Evolutionary conservation across 2,113 vertebrate genomes (phyloP).

Genomic region (Thunnus maccoyii): DNA sequence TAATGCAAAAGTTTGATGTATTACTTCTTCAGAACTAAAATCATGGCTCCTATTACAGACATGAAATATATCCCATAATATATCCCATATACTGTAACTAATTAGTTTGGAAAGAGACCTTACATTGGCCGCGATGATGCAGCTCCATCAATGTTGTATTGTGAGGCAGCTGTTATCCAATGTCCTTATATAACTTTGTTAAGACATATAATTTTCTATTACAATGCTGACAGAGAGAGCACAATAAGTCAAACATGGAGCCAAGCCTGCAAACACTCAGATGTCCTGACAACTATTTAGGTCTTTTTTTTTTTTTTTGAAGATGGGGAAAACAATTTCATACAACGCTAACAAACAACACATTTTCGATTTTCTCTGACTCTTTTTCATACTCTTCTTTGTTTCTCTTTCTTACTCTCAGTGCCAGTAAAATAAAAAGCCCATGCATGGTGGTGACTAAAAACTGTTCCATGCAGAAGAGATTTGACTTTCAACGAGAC

Average conservation of each 20-base stretch:
- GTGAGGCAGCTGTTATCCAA: slow-evolving; percentile 16
- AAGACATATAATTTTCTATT: slow-evolving; percentile 32
- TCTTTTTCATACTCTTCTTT: slow-evolving; percentile 4
- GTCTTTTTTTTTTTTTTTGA: slow-evolving; percentile 8
- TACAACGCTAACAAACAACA: slow-evolving; percentile 54
- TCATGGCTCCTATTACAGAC: neutral
- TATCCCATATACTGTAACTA: too few relatives aligned
- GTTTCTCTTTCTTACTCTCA: neutral
- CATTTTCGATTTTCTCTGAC: slow-evolving; percentile 15
- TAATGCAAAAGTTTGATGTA: too few relatives aligned
- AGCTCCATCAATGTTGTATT: neutral
- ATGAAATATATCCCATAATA: too few relatives aligned
- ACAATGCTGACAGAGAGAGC: slow-evolving; percentile 19
- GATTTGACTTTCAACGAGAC: slow-evolving; percentile 6
- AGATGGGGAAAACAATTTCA: slow-evolving; percentile 43
- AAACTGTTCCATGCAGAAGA: neutral
- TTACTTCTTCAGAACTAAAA: neutral
- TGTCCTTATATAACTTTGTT: neutral
- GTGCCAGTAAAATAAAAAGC: slow-evolving; percentile 11
- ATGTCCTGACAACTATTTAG: slow-evolving; percentile 53
- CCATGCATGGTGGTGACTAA: neutral
- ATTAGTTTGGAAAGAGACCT: neutral
- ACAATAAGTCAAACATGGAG: slow-evolving; percentile 50
- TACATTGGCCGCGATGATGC: neutral
- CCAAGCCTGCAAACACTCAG: slow-evolving; percentile 60